Evolutionary conservation across 1,140 invertebrate species (phyloP), one percentile per base, ranked within the genome.

Genomic region (Caerostris darwini): DNA sequence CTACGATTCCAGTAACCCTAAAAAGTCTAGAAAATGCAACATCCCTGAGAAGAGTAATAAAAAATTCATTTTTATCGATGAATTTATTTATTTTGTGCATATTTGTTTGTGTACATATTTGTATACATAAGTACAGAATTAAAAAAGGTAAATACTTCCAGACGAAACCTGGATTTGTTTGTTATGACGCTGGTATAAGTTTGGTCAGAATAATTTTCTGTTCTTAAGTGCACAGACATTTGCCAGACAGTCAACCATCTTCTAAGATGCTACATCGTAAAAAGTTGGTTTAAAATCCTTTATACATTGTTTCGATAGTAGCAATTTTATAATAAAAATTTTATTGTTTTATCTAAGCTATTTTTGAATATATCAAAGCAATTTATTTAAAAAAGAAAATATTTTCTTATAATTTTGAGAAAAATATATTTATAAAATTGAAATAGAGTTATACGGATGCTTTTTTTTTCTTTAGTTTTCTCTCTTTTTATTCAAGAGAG

Each of bases 1-100:
- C 19, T 57, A 90, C 50, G n/a, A 53, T 88, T 53, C 61, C 7
- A 67, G 83, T 7, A 85, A 85, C 83, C 83, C 83, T 85, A 59
- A 19, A 85, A 58, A 19, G 57, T 57, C 83, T 58, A 50, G 54
- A 58, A 85, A 85, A 85, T 85, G 19, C n/a, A 85, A 85, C 54
- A 59, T 85, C 83, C 5, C 56, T 6, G 58, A 58, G 57, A 57
- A 17, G 34, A 34, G 34, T 2, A 34, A 34, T 34, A 34, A 34
- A 34, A 34, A 64, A 10, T 77, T 77, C 34, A 5, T 6, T 14
- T 77, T 77, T 12, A 14, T 61, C 2, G 34, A 34, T 34, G 34
- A 34, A 34, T 34, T 34, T 34, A 34, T 34, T 34, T 3, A 17
- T 7, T 34, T 87, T 87, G 34, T 87, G 34, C 50, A 7, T 53